A percentile compares a stretch with the other conserved stretches of the same genome.
Evolutionary conservation across 2,797 vertebrate species (phyloP).

Genomic region (Mormyrops boulengeri): DNA sequence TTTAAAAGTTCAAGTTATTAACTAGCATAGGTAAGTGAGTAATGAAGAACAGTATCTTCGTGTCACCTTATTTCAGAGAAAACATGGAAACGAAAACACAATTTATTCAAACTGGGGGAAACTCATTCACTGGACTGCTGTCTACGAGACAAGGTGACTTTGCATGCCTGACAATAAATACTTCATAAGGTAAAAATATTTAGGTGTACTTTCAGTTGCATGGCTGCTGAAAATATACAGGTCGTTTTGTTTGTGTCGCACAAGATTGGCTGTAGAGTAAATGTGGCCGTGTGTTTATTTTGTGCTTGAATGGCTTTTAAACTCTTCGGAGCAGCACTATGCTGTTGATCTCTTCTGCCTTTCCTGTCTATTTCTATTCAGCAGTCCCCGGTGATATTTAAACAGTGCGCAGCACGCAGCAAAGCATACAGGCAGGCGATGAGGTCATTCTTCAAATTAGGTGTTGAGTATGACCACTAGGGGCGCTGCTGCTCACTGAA

Average conservation of each 20-base stretch:
- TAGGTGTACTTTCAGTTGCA: slow-evolving; percentile 7
- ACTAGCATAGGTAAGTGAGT: not conserved
- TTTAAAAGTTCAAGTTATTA: not conserved
- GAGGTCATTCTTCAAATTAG: not conserved
- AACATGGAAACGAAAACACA: not conserved
- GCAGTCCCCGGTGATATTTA: slow-evolving; percentile 52
- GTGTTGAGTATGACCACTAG: slow-evolving; percentile 41
- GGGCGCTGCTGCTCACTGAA: slow-evolving; percentile 54
- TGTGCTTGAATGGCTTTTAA: slow-evolving; percentile 29
- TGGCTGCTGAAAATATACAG: not conserved
- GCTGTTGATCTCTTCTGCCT: slow-evolving; percentile 42
- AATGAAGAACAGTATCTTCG: not conserved
- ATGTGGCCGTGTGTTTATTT: slow-evolving; percentile 26
- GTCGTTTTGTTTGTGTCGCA: not conserved
- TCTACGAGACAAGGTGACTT: slow-evolving; percentile 25
- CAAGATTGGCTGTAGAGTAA: not conserved
- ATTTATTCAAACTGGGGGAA: not conserved
- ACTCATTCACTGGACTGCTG: not conserved
- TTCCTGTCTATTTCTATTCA: slow-evolving; percentile 34
- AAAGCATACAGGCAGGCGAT: not conserved
- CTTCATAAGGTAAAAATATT: slow-evolving; percentile 18
- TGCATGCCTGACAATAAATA: not conserved
- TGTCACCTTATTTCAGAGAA: not conserved
- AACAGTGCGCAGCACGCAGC: slow-evolving; percentile 2
- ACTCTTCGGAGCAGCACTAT: slow-evolving; percentile 3